Evolutionary conservation across 1,140 invertebrate genomes (phyloP), one percentile per base, ranked within the genome.

Genomic region (Luehdorfia chinensis): DNA sequence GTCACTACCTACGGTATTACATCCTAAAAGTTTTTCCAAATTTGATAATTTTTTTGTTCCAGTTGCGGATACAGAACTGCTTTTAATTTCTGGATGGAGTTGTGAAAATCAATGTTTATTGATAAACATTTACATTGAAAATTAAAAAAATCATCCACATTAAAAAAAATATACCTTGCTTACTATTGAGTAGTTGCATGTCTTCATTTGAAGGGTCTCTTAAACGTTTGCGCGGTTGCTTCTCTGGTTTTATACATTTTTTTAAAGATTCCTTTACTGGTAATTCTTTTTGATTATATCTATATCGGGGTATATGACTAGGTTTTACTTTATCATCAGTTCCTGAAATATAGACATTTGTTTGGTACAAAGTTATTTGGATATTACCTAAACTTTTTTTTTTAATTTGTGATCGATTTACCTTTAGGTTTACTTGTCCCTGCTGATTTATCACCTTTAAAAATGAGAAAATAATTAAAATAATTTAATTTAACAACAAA

Each of bases 11-110:
- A 54, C 51, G n/a, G 47, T 47, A 23, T 54, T 45, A 15, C 47
- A 30, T 4, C 28, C 27, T 18, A 54, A 41, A 21, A 73, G 63
- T 28, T 66, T 50, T 7, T 57, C 65, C 13, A 70, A 59, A 6
- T 56, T 68, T 3, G 68, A 66, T 45, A 75, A 72, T 2, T 66
- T 68, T 50, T 60, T 72, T 12, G 60, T 32, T 31, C 37, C 25
- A 1, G 52, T 49, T 14, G 65, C 18, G 5, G 64, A 66, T n/a
- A 41, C 47, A 8, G 65, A 31, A 11, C 28, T 13, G 14, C 13
- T 28, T 43, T 43, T 23, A 4, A 28, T 43, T 11, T 43, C 25
- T 18, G 39, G 28, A 18, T 15, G 25, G 9, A 28, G 16, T 13
- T 28, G 23, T 43, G 9, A 15, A 7, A 5, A 27, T 8, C 4